phyloP scores from a whole-genome alignment of 2,888 invertebrate genomes.

The Pheosia gnoma region DNA sequence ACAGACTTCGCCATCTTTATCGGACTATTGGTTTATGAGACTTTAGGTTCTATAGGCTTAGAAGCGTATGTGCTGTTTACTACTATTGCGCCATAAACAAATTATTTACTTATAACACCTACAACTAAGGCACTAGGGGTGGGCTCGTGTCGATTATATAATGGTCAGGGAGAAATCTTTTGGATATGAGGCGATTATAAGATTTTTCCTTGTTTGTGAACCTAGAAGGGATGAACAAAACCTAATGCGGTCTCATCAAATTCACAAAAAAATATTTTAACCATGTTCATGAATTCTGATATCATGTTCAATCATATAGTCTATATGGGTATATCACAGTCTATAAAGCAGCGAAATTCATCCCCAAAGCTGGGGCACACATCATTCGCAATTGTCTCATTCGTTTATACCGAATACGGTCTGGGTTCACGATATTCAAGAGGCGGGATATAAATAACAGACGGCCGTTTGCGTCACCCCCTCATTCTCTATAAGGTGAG shows the following conservation, averaged over 20 bases:
- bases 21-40: constrained; percentile 1
- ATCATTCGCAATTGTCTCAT: background rate
- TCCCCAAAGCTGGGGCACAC: background rate
- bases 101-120: too few species aligned
- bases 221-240: too few species aligned
- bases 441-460: background rate
- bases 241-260: too few species aligned
- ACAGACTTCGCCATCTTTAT: constrained; percentile 50
- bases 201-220: too few species aligned
- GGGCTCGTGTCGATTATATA: too few species aligned
- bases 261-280: too few species aligned
- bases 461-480: background rate
- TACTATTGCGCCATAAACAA: too few species aligned
- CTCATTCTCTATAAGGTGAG: background rate
- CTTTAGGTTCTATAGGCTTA: background rate
- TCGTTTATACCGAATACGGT: background rate
- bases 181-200: too few species aligned
- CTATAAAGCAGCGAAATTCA: background rate
- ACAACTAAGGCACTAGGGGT: too few species aligned
- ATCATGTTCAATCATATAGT: background rate
- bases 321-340: background rate
- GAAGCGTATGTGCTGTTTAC: too few species aligned
- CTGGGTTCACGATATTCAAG: background rate
- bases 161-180: too few species aligned
- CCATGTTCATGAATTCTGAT: too few species aligned